Percentiles rank a stretch among this genome's conserved stretches.
phyloP scores from a whole-genome alignment of 1,140 invertebrate species.

The Stenopsyche tienmushanensis region DNA sequence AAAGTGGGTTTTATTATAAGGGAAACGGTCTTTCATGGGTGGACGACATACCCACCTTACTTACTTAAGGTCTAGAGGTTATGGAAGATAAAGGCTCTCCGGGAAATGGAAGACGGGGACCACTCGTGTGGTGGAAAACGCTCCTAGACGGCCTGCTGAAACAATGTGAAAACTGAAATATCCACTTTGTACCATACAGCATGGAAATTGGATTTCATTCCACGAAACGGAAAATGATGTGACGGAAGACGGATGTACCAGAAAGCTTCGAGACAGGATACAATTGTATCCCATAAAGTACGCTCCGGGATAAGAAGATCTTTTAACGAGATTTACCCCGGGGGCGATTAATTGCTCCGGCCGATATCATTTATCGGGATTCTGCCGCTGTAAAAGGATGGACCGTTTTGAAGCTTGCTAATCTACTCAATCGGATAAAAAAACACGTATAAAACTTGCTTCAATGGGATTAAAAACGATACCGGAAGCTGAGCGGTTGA shows the following conservation, averaged over 20 bases:
- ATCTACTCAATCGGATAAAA: no score
- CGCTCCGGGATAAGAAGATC: no score
- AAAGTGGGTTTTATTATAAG: constrained; percentile 17
- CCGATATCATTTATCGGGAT: no score
- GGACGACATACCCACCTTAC: not conserved
- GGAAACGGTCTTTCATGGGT: constrained; percentile 1
- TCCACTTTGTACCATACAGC: not conserved
- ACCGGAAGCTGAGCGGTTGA: no score
- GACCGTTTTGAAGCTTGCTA: no score
- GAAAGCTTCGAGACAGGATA: no score
- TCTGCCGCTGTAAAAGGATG: no score
- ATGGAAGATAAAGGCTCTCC: constrained; percentile 7
- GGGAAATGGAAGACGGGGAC: not conserved
- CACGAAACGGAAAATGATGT: not conserved
- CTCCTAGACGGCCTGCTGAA: not conserved
- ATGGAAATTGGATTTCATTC: constrained; percentile 13
- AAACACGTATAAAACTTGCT: no score
- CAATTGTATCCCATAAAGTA: no score
- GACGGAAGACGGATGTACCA: not conserved
- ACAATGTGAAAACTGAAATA: constrained; percentile 19
- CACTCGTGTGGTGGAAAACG: not conserved
- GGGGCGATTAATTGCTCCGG: no score
- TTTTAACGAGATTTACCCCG: no score
- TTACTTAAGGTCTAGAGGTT: not conserved
- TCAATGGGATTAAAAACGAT: no score